Evolutionary conservation across 2,888 invertebrate genomes (phyloP).

Genomic region (Drosophila monieri): DNA sequence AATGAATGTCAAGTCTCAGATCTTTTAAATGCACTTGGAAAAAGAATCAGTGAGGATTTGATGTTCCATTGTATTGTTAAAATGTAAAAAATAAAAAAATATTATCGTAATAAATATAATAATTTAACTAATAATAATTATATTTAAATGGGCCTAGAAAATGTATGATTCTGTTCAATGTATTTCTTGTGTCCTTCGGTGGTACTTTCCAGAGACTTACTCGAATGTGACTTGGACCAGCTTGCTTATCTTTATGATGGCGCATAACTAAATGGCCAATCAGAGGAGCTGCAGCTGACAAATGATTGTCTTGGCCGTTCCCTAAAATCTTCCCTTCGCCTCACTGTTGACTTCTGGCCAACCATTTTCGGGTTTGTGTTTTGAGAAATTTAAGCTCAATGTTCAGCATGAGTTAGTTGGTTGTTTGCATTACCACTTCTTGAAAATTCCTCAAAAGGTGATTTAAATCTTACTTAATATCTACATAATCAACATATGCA

Average conservation of each 20-base stretch:
- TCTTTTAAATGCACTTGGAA: constrained; percentile 12
- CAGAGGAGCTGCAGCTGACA: constrained; percentile 57
- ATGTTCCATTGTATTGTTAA: too few species aligned
- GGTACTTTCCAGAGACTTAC: constrained; percentile 22
- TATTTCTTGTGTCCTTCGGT: constrained; percentile 5
- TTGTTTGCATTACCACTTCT: constrained; percentile 16
- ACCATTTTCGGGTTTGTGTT: constrained; percentile 17
- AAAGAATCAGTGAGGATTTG: background rate
- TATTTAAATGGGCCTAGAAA: background rate
- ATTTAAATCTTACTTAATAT: background rate
- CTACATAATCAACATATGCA: too few species aligned
- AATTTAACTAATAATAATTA: background rate
- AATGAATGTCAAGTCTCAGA: constrained; percentile 55
- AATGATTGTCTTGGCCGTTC: constrained; percentile 43
- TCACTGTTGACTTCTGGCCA: constrained; percentile 5
- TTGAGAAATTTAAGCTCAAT: constrained; percentile 20
- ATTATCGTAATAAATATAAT: too few species aligned
- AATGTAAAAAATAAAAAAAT: background rate
- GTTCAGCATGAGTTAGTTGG: constrained; percentile 19
- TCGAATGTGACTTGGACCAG: constrained; percentile 21
- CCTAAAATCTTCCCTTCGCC: background rate
- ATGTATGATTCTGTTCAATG: too few species aligned
- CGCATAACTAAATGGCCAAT: constrained; percentile 72
- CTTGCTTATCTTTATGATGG: constrained; percentile 66
- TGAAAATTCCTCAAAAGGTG: constrained; percentile 1